phyloP scores from a whole-genome alignment of 2,888 invertebrate genomes.

The Encarsia formosa region DNA sequence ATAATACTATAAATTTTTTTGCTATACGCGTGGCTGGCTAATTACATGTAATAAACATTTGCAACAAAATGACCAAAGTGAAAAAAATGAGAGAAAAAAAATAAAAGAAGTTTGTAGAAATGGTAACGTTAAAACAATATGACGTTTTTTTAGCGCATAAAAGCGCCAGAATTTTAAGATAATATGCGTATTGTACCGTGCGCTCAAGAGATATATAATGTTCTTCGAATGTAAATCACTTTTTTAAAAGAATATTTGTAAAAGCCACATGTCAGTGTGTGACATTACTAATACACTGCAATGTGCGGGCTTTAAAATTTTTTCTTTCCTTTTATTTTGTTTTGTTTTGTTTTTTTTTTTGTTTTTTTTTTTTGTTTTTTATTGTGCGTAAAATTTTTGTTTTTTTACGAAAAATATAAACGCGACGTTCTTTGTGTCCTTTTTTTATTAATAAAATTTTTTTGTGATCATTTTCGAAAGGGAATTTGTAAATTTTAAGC shows the following conservation, averaged over 20 bases:
- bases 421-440: conserved; percentile 21
- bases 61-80: conserved; percentile 42
- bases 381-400: conserved; percentile 13
- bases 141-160: conserved; percentile 28
- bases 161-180: conserved; percentile 21
- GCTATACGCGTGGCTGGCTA: conserved; percentile 26
- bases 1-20: conserved; percentile 23
- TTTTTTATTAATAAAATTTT: too few relatives aligned
- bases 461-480: conserved; percentile 23
- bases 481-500: conserved; percentile 28
- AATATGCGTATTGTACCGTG: conserved; percentile 15
- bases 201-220: conserved; percentile 25
- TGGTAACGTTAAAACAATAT: conserved; percentile 29
- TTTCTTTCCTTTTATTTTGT: too few relatives aligned
- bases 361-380: conserved; percentile 2
- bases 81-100: conserved; percentile 3
- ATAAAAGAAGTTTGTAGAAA: conserved; percentile 25
- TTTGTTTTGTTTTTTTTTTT: too few relatives aligned
- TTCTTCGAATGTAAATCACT: conserved; percentile 29
- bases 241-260: conserved; percentile 28
- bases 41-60: conserved; percentile 34
- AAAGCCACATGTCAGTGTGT: conserved; percentile 25
- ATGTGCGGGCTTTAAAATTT: conserved; percentile 21
- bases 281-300: conserved; percentile 19
- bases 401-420: conserved; percentile 28